Evolutionary conservation across 2,888 invertebrate species (phyloP).

Genomic region (Chrysopilus asiliformis): DNA sequence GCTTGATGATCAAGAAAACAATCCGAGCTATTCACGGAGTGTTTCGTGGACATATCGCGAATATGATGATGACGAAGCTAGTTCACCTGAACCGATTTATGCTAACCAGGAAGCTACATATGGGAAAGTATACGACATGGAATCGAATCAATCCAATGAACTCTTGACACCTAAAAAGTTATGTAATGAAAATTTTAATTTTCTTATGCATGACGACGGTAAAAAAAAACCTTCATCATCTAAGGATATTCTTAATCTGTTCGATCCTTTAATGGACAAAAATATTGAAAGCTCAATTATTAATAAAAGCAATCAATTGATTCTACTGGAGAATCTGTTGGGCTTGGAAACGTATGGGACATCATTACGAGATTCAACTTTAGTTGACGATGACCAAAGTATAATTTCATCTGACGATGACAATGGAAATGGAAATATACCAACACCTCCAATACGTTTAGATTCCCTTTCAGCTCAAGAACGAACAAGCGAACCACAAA

Average conservation of each 20-base stretch:
- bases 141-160: slow-evolving; percentile 22
- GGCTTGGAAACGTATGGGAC: slow-evolving; percentile 55
- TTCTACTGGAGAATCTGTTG: slow-evolving; percentile 51
- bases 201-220: not conserved
- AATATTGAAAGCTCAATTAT: slow-evolving; percentile 19
- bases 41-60: slow-evolving; percentile 33
- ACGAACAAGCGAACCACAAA: slow-evolving; percentile 17
- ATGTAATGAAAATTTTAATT: not conserved
- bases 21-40: no score
- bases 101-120: slow-evolving; percentile 33
- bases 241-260: slow-evolving; percentile 53
- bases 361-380: slow-evolving; percentile 31
- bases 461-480: slow-evolving; percentile 8
- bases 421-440: slow-evolving; percentile 17
- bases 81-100: slow-evolving; percentile 31
- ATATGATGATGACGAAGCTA: slow-evolving; percentile 17
- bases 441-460: slow-evolving; percentile 9
- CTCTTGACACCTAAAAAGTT: slow-evolving; percentile 24
- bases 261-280: slow-evolving; percentile 45
- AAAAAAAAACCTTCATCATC: slow-evolving; percentile 7
- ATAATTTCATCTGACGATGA: slow-evolving; percentile 38
- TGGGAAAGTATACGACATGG: slow-evolving; percentile 31
- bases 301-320: slow-evolving; percentile 45
- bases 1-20: slow-evolving; percentile 21
- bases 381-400: slow-evolving; percentile 36